Evolutionary conservation across 1,140 invertebrate genomes (phyloP).

Genomic region (Eurosta solidaginis): DNA sequence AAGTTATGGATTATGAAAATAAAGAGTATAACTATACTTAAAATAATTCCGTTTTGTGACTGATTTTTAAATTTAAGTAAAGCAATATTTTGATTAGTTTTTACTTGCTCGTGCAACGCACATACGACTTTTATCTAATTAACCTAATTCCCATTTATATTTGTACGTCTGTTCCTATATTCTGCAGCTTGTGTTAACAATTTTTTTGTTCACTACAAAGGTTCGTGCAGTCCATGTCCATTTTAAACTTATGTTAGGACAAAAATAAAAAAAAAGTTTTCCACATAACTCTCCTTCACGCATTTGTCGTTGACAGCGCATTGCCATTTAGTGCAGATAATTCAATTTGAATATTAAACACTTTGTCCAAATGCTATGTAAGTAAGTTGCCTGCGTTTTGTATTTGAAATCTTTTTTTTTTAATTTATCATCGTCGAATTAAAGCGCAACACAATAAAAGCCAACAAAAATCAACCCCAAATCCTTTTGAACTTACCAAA

Average conservation of each 20-base stretch:
- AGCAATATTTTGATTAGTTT: too few species aligned
- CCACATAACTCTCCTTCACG: background rate
- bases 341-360: background rate
- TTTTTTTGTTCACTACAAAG: too few species aligned
- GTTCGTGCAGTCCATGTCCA: too few species aligned
- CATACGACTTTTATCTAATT: too few species aligned
- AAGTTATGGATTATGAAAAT: too few species aligned
- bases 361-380: background rate
- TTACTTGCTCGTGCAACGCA: too few species aligned
- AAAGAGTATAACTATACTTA: too few species aligned
- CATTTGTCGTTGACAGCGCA: background rate
- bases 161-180: too few species aligned
- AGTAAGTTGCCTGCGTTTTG: background rate
- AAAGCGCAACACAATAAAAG: constrained; percentile 10
- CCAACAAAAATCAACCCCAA: background rate
- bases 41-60: too few species aligned
- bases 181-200: too few species aligned
- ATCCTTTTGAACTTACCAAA: background rate
- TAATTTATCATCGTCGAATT: background rate
- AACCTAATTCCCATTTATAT: too few species aligned
- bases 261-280: background rate
- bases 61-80: too few species aligned
- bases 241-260: background rate
- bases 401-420: background rate
- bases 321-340: background rate